phyloP scores from a whole-genome alignment of 2,888 invertebrate species.

The Trachelus troglodyta region DNA sequence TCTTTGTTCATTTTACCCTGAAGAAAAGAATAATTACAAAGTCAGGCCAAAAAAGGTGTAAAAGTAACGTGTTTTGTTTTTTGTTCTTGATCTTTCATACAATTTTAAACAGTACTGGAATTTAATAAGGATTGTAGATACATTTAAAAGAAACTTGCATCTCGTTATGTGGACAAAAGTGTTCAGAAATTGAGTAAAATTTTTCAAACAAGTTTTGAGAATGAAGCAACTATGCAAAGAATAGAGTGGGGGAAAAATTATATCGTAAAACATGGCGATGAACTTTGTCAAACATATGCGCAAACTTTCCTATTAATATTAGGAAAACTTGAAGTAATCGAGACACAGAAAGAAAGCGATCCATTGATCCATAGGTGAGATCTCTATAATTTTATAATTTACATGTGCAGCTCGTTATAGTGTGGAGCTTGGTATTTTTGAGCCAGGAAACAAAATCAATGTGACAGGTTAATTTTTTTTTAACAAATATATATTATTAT shows the following conservation, averaged over 20 bases:
- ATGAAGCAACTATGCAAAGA: no score
- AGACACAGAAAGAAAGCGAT: no score
- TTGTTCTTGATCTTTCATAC: neutral
- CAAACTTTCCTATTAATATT: neutral
- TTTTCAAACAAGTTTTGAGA: neutral
- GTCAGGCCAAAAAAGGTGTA: neutral
- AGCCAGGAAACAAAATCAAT: neutral
- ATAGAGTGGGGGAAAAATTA: no score
- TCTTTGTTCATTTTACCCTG: neutral
- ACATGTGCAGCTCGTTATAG: neutral
- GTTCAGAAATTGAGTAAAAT: neutral
- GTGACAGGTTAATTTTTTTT: neutral
- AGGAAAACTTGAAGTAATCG: no score
- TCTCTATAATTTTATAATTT: neutral
- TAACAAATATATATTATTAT: neutral
- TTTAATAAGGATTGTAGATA: neutral
- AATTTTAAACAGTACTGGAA: neutral
- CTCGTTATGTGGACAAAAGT: neutral
- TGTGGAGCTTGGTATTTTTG: neutral
- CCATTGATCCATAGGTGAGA: no score
- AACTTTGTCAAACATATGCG: neutral
- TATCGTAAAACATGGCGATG: neutral
- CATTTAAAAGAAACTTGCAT: neutral
- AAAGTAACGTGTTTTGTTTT: neutral
- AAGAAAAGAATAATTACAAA: neutral